phyloP scores from a whole-genome alignment of 2,888 invertebrate species.

The Elmis aenea region DNA sequence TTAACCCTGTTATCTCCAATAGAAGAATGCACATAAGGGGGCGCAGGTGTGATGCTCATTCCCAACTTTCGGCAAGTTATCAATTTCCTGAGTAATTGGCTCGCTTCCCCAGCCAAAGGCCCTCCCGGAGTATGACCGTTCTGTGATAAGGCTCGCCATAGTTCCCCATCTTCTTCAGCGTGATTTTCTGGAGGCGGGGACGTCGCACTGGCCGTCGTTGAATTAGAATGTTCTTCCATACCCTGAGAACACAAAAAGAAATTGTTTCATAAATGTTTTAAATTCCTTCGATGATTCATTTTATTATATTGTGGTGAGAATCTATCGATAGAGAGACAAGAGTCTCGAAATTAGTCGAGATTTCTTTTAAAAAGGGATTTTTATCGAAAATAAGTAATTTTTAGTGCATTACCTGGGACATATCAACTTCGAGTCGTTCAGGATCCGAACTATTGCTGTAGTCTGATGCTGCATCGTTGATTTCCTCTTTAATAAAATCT shows the following conservation, averaged over 20 bases:
- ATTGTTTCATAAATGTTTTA: too few species aligned
- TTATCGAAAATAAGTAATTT: too few species aligned
- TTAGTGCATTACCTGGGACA: constrained; percentile 51
- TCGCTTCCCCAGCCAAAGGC: constrained; percentile 62
- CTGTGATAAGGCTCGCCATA: constrained; percentile 56
- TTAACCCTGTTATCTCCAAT: constrained; percentile 25
- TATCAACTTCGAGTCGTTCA: constrained; percentile 69
- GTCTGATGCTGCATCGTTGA: constrained; percentile 41
- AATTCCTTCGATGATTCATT: too few species aligned
- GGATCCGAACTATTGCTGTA: constrained; percentile 72
- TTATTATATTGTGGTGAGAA: too few species aligned
- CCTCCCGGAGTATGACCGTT: constrained; percentile 47
- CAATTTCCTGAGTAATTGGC: constrained; percentile 68
- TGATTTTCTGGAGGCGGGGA: constrained; percentile 41
- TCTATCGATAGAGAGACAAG: too few species aligned
- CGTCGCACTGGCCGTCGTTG: constrained; percentile 41
- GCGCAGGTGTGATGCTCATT: constrained; percentile 56
- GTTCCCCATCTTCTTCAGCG: constrained; percentile 42
- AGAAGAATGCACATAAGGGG: constrained; percentile 37
- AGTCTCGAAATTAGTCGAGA: too few species aligned
- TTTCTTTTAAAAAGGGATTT: too few species aligned
- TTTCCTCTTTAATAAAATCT: constrained; percentile 42
- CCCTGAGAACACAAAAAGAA: constrained; percentile 31
- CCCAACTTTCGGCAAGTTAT: constrained; percentile 71
- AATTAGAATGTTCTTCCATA: constrained; percentile 43